Conservation (phyloP, 2,113 vertebrate genomes). For the Raja brachyura region DNA sequence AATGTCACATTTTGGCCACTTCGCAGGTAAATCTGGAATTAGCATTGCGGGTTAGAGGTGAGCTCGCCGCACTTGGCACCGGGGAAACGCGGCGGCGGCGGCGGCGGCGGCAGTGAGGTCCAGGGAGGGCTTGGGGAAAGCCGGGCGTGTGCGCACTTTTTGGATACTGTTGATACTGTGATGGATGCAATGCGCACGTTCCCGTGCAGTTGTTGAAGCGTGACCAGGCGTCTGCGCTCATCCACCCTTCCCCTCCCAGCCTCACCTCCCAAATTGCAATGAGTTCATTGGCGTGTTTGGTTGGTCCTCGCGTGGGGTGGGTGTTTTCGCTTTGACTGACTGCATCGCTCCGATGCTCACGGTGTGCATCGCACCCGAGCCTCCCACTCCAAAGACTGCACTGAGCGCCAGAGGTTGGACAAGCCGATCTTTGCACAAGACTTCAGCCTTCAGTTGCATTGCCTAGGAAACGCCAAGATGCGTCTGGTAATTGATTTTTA, state of each 20-base stretch:
- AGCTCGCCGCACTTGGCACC: not conserved
- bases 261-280: conserved; percentile 48
- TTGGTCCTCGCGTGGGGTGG: conserved; percentile 45
- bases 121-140: too few species aligned
- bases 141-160: not conserved
- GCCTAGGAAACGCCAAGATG: conserved; percentile 60
- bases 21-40: not conserved
- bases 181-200: conserved; percentile 46
- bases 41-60: not conserved
- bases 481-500: conserved; percentile 63
- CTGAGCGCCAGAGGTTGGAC: not conserved
- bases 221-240: conserved; percentile 46
- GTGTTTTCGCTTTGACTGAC: conserved; percentile 39
- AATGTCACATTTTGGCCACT: not conserved
- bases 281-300: conserved; percentile 46
- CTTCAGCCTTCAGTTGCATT: conserved; percentile 42
- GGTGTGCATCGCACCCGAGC: conserved; percentile 55
- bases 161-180: not conserved
- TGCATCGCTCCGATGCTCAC: conserved; percentile 55
- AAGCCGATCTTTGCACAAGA: not conserved
- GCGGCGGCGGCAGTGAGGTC: too few species aligned
- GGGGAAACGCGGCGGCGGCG: too few species aligned
- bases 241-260: conserved; percentile 49
- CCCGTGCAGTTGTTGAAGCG: conserved; percentile 43
- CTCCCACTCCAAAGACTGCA: conserved; percentile 44